Conservation (phyloP, 1,140 invertebrate genomes). For the Sminthurides bifidus region DNA sequence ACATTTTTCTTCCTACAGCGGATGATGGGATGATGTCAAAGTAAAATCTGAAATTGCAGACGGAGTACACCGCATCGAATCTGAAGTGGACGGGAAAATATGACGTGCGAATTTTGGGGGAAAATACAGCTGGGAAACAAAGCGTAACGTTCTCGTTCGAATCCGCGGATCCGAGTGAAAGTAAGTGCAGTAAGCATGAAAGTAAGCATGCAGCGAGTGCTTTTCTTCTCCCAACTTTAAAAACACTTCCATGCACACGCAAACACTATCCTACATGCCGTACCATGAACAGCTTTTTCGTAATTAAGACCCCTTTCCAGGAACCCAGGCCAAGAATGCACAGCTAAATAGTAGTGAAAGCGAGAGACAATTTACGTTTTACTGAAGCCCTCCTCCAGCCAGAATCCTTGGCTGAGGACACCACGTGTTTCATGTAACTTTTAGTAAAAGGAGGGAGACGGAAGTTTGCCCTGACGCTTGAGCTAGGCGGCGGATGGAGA, state of each 20-base stretch:
- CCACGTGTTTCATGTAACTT: too few relatives aligned
- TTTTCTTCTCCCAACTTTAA: neutral
- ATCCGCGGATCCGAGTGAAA: conserved; percentile 1
- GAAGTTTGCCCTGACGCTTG: too few relatives aligned
- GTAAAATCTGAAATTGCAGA: neutral
- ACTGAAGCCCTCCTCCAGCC: too few relatives aligned
- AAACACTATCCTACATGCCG: too few relatives aligned
- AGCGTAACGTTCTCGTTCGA: conserved; percentile 1
- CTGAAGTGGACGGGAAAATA: neutral
- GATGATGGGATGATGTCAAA: too few relatives aligned
- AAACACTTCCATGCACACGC: too few relatives aligned
- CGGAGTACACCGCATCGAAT: conserved; percentile 2
- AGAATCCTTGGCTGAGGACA: too few relatives aligned
- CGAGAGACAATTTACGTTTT: too few relatives aligned
- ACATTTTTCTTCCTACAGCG: too few relatives aligned
- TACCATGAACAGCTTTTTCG: neutral
- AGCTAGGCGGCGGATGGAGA: too few relatives aligned
- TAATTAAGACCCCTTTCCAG: neutral
- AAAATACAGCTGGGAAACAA: conserved; percentile 8
- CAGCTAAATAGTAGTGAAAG: neutral
- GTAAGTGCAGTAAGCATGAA: neutral
- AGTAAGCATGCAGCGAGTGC: neutral
- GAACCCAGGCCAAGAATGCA: neutral
- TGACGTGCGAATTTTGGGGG: conserved; percentile 1
- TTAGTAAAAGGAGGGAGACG: too few relatives aligned